Base-by-base conservation (phyloP, 1,140 invertebrate species). In the Drosophila watanabei region DNA sequence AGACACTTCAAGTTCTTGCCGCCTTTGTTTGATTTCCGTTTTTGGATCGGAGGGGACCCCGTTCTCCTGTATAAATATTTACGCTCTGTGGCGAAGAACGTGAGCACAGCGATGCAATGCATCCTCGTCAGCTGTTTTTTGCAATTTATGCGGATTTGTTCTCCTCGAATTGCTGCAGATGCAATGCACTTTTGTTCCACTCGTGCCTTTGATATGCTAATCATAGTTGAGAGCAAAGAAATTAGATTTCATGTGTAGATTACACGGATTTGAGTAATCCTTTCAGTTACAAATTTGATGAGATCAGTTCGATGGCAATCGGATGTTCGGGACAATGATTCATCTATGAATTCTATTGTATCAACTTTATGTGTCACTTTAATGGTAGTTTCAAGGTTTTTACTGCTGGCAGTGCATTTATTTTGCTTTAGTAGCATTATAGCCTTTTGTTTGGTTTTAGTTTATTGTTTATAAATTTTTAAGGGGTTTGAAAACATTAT, bases 101-200 rank as follows among this genome's bases (percentile, higher is more conserved):
- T 63, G 68, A 70, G 39, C 71, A 14, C 51, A 33, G 30, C n/a
- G 24, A 33, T 69, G 10, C 28, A 37, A 32, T 63, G 35, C 41
- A 54, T 33, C 45, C 43, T 72, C 69, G 43, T 75, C 71, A 57
- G 59, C 39, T 75, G 49, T 35, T 75, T 37, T 70, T 75, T 33
- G 69, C 69, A 37, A 63, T 65, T 75, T 57, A 16, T 76, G 41
- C 52, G 30, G 45, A 73, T 72, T 60, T 35, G 68, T 73, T 72
- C 68, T 59, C 35, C 52, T 73, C n/a, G 35, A 71, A 49, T 71
- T 59, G 33, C 39, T 52, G 20, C 18, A 58, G 10, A 18, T 70
- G 16, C 18, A 6, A 59, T 41, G 45, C 66, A 60, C 10, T 41
- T 48, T 58, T 58, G n/a, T 51, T 71, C 39, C 33, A 14, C 10